These are phyloP conservation scores for Apamea crenata DNA, from an alignment of 2,888 invertebrate genomes.

Conservation along the genomic window DNA sequence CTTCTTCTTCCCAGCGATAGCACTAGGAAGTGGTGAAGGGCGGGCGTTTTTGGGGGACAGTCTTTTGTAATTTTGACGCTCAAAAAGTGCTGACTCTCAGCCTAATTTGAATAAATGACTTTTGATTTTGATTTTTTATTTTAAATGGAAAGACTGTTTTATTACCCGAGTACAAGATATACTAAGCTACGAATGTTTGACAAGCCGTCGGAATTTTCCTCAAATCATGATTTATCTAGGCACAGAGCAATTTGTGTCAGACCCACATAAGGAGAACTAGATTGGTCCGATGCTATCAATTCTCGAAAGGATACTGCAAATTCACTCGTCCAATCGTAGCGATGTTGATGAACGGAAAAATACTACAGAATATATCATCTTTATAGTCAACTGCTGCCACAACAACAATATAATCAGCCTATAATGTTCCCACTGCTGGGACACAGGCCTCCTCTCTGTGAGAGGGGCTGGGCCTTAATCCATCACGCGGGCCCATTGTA, in stretches of 20 bases:
- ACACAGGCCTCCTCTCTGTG: no score
- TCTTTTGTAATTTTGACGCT: no score
- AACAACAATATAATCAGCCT: no score
- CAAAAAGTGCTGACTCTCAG: no score
- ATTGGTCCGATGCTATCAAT: slow-evolving; percentile 19
- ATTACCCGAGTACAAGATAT: not conserved
- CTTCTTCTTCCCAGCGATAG: no score
- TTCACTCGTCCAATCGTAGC: slow-evolving; percentile 1
- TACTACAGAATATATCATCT: not conserved
- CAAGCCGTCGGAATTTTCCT: slow-evolving; percentile 3
- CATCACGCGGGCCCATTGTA: no score
- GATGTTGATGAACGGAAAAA: not conserved
- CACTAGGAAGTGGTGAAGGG: no score
- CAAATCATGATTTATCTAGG: not conserved
- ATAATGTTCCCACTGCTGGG: no score
- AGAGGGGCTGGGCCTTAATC: no score
- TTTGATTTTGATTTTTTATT: no score
- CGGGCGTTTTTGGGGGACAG: no score
- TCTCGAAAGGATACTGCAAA: slow-evolving; percentile 32
- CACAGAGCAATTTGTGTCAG: not conserved
- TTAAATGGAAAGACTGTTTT: not conserved
- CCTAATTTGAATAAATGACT: no score
- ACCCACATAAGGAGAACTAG: slow-evolving; percentile 1
- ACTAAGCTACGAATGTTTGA: not conserved
- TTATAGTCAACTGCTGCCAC: not conserved